Evolutionary conservation across 2,113 vertebrate genomes (phyloP).

Genomic region (Spea bombifrons): DNA sequence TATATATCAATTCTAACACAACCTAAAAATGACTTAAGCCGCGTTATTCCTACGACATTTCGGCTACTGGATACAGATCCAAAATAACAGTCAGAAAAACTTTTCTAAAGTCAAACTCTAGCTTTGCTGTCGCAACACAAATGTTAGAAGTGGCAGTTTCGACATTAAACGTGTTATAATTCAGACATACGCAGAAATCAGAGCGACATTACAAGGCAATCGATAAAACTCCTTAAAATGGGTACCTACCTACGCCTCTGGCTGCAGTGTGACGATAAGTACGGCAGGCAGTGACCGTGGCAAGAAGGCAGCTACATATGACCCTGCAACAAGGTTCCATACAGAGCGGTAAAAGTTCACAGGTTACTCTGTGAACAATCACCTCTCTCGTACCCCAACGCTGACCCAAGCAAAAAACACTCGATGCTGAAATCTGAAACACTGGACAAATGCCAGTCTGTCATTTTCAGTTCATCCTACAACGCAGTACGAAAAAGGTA

Average conservation of each 20-base stretch:
- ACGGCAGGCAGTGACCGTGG: constrained; percentile 89
- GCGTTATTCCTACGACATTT: no score
- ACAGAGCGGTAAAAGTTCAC: constrained; percentile 95
- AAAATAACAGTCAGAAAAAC: no score
- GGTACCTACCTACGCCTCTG: constrained; percentile 91
- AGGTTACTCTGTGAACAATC: constrained; percentile 90
- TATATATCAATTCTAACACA: not conserved
- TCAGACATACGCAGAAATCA: constrained; percentile 6
- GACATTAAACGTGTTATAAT: not conserved
- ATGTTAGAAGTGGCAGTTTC: no score
- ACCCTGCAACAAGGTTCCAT: constrained; percentile 95
- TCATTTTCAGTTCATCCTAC: constrained; percentile 37
- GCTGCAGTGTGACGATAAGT: constrained; percentile 87
- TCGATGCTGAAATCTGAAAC: constrained; percentile 24
- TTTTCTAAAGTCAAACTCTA: no score
- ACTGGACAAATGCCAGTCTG: constrained; percentile 33
- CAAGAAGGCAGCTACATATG: constrained; percentile 92
- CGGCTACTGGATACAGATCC: no score
- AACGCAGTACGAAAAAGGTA: constrained; percentile 16
- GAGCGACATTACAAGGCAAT: constrained; percentile 8
- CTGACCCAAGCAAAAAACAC: constrained; percentile 66
- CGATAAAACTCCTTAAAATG: constrained; percentile 76
- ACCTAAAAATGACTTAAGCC: not conserved
- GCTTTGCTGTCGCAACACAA: no score
- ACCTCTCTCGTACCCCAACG: constrained; percentile 80